Evolutionary conservation across 2,113 vertebrate species (phyloP).

Genomic region (Vulpes ferrilata): DNA sequence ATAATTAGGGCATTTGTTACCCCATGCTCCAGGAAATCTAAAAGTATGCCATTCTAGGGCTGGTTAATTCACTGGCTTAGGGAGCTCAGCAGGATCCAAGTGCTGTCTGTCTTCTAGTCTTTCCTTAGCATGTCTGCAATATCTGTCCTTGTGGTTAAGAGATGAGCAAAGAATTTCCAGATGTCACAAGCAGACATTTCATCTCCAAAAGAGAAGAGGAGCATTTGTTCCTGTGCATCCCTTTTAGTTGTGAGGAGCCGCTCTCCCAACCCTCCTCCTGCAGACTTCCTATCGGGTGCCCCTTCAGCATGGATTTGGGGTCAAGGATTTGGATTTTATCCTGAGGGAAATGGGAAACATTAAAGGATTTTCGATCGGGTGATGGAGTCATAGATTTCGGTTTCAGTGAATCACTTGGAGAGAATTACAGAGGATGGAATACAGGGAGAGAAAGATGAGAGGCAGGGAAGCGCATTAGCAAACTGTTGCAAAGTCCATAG

Average conservation of each 20-base stretch:
- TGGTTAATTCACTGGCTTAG: not conserved
- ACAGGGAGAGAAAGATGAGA: not conserved
- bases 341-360: not conserved
- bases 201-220: conserved; percentile 27
- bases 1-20: not conserved
- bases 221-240: not conserved
- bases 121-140: not conserved
- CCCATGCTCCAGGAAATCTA: conserved; percentile 2
- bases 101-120: not conserved
- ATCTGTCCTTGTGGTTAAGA: not conserved
- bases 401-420: not conserved
- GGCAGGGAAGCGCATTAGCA: not conserved
- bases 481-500: not conserved
- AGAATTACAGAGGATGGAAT: not conserved
- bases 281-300: not conserved
- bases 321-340: conserved; percentile 9
- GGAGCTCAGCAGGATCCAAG: not conserved
- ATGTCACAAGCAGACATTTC: not conserved
- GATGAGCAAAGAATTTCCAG: conserved; percentile 22
- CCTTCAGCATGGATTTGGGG: not conserved
- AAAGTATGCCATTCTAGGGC: not conserved
- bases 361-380: not conserved
- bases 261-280: not conserved
- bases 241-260: not conserved
- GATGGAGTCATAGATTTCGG: not conserved